These are phyloP conservation scores for Phoenicopterus ruber DNA, from an alignment of 2,113 vertebrate genomes.

Conservation along the genomic window DNA sequence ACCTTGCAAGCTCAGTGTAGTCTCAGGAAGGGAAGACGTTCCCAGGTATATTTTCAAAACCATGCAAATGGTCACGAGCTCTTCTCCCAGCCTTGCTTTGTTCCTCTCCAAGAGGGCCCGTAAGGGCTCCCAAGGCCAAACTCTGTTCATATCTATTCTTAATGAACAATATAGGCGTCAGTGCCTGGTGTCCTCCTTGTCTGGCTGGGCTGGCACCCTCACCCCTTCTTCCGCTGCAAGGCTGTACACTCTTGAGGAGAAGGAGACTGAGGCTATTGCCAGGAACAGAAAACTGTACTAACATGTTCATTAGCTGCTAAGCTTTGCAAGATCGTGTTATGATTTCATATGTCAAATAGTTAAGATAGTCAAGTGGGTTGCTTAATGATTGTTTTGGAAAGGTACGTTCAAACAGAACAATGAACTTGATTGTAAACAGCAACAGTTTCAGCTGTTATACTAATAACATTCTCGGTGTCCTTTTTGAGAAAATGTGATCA, in stretches of 20 bases:
- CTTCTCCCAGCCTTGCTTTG: background rate
- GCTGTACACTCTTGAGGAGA: background rate
- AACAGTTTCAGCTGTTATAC: background rate
- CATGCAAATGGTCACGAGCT: background rate
- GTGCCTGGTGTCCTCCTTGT: background rate
- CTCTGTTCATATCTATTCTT: background rate
- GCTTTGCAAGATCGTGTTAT: background rate
- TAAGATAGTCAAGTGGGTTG: background rate
- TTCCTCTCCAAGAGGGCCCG: background rate
- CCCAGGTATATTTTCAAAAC: background rate
- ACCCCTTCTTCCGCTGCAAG: background rate
- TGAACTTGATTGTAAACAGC: background rate
- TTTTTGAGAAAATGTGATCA: background rate
- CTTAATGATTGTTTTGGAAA: background rate
- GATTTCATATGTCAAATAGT: background rate
- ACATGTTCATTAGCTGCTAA: background rate
- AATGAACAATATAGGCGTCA: background rate
- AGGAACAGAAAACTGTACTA: background rate
- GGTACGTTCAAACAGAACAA: background rate
- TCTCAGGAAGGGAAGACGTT: background rate
- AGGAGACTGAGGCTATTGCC: background rate
- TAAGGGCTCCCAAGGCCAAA: background rate
- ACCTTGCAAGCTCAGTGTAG: background rate
- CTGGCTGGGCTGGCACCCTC: background rate
- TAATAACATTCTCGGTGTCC: background rate